Evolutionary conservation across 2,888 invertebrate species (phyloP).

Genomic region (Heliconius ismenius): DNA sequence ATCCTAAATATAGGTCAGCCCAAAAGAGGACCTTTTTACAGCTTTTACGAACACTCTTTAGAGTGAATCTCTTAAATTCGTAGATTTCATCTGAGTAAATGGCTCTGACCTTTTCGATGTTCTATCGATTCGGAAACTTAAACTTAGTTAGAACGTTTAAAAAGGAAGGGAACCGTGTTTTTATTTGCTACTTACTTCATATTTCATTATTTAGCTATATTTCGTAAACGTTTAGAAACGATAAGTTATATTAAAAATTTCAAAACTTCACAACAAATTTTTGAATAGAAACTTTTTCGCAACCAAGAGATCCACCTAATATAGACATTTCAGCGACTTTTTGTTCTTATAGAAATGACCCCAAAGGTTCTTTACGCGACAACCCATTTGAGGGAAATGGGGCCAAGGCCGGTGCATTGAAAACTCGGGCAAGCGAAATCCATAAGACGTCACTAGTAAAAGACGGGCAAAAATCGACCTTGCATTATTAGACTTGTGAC

Average conservation of each 20-base stretch:
- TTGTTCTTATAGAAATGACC: slow-evolving; percentile 31
- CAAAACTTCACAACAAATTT: neutral
- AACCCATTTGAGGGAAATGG: slow-evolving; percentile 38
- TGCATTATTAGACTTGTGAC: slow-evolving; percentile 14
- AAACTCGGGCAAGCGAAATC: slow-evolving; percentile 34
- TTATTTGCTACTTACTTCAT: neutral
- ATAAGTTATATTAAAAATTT: neutral
- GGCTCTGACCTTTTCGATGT: neutral
- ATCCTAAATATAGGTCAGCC: slow-evolving; percentile 36
- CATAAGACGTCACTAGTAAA: slow-evolving; percentile 36
- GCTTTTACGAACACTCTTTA: slow-evolving; percentile 20
- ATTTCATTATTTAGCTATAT: neutral
- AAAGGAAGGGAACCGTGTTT: neutral
- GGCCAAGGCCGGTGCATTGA: slow-evolving; percentile 41
- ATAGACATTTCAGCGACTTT: slow-evolving; percentile 21
- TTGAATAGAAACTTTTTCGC: neutral
- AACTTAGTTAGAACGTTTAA: neutral
- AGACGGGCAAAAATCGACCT: slow-evolving; percentile 29
- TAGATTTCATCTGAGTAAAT: slow-evolving; percentile 16
- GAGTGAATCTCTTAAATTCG: slow-evolving; percentile 15
- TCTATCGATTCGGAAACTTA: neutral
- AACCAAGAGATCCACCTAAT: slow-evolving; percentile 13
- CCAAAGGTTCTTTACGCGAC: slow-evolving; percentile 35
- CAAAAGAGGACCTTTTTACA: slow-evolving; percentile 21
- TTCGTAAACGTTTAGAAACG: neutral